phyloP scores from a whole-genome alignment of 1,140 invertebrate genomes.

The Lanistes nyassanus region DNA sequence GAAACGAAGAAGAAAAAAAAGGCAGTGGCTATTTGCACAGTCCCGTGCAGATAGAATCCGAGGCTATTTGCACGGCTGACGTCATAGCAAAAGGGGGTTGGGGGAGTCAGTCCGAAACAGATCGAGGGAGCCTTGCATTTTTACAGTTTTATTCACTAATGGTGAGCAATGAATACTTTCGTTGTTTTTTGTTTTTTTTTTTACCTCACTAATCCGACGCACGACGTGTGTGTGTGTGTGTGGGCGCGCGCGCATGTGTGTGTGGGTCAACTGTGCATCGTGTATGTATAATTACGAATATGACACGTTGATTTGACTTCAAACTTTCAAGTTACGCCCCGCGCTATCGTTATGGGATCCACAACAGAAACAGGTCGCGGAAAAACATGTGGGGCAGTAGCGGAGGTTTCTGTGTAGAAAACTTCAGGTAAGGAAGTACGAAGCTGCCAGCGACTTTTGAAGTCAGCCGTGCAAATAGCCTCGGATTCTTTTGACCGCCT shows the following conservation, averaged over 20 bases:
- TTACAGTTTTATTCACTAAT: constrained; percentile 65
- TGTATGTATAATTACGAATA: background rate
- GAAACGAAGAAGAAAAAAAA: constrained; percentile 1
- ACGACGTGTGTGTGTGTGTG: constrained; percentile 14
- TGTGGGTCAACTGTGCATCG: background rate
- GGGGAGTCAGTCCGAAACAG: background rate
- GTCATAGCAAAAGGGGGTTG: too few relatives aligned
- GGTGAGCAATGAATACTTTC: constrained; percentile 77
- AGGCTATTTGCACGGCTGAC: too few relatives aligned
- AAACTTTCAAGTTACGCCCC: background rate
- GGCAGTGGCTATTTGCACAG: too few relatives aligned
- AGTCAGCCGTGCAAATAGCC: background rate
- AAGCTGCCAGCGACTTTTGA: background rate
- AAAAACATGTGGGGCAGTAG: too few relatives aligned
- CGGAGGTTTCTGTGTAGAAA: too few relatives aligned
- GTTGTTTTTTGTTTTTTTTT: constrained; percentile 62
- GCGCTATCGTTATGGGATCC: background rate
- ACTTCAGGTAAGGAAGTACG: constrained; percentile 75
- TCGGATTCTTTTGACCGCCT: constrained; percentile 1
- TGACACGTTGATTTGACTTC: too few relatives aligned
- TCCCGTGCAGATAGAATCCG: too few relatives aligned
- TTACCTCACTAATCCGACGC: background rate
- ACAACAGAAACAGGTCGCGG: constrained; percentile 70
- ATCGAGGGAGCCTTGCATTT: constrained; percentile 41
- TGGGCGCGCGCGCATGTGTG: background rate